Conservation (phyloP, 1,140 invertebrate species). For the Choristoneura fumiferana region DNA sequence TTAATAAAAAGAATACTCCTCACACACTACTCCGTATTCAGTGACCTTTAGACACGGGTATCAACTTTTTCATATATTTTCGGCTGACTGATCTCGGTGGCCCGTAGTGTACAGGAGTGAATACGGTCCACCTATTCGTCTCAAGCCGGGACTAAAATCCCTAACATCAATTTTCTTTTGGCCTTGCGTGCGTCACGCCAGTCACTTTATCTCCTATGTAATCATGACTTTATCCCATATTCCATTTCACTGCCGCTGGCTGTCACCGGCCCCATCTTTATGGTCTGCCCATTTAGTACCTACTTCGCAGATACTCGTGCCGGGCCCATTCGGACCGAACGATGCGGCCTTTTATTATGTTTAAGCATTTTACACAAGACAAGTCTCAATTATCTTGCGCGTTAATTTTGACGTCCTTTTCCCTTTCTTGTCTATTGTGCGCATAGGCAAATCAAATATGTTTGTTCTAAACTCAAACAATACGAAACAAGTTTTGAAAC, state of each 20-base stretch:
- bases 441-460: background rate
- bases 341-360: constrained; percentile 1
- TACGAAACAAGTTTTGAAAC: background rate
- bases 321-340: constrained; percentile 6
- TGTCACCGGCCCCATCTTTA: constrained; percentile 20
- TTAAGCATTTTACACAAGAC: too few relatives aligned
- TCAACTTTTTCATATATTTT: constrained; percentile 6
- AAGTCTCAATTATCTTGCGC: too few relatives aligned
- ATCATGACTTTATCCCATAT: constrained; percentile 29
- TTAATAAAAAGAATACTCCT: too few relatives aligned
- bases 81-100: background rate
- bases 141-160: constrained; percentile 18
- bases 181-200: constrained; percentile 21
- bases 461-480: background rate
- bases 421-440: background rate
- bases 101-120: background rate
- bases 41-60: background rate
- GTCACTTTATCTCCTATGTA: constrained; percentile 28
- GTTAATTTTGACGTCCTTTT: too few relatives aligned
- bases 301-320: constrained; percentile 16
- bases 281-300: constrained; percentile 16
- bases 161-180: constrained; percentile 26
- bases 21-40: too few relatives aligned
- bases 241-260: constrained; percentile 25
- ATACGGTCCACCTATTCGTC: constrained; percentile 12